Percentiles rank a stretch among this genome's conserved stretches.
phyloP scores from a whole-genome alignment of 2,888 invertebrate species.

The Elmis aenea region DNA sequence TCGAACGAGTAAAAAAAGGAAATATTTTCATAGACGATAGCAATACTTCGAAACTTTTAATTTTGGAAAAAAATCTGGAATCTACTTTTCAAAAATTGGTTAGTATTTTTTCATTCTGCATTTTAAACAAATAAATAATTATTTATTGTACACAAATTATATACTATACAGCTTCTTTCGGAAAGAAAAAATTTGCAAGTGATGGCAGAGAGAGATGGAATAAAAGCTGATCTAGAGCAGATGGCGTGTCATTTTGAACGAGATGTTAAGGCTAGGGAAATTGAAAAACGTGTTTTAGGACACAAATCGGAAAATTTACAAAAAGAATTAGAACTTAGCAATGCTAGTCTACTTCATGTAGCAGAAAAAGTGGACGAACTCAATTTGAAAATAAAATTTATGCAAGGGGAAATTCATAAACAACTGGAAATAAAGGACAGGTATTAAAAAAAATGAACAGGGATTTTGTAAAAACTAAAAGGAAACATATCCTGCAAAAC shows the following conservation, averaged over 20 bases:
- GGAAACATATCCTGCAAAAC: too few relatives aligned
- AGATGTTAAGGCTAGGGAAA: conserved; percentile 54
- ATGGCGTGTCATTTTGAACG: conserved; percentile 52
- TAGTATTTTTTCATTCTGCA: too few relatives aligned
- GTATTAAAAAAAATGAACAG: too few relatives aligned
- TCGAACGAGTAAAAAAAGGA: conserved; percentile 46
- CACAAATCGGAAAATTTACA: conserved; percentile 44
- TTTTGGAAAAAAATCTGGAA: conserved; percentile 55
- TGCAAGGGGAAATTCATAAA: conserved; percentile 34
- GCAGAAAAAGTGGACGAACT: conserved; percentile 31
- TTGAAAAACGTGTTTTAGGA: conserved; percentile 51
- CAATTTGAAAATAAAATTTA: conserved; percentile 32
- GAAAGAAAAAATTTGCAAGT: conserved; percentile 56
- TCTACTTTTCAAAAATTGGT: conserved; percentile 58
- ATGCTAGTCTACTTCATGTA: conserved; percentile 33
- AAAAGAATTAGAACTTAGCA: conserved; percentile 40
- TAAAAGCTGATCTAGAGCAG: conserved; percentile 56
- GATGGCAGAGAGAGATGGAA: conserved; percentile 54
- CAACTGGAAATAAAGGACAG: conserved; percentile 23
- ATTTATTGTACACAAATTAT: background rate
- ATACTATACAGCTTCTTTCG: conserved; percentile 47
- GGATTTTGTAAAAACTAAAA: too few relatives aligned
- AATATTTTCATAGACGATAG: conserved; percentile 40
- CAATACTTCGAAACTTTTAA: conserved; percentile 39
- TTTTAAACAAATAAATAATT: background rate